These are phyloP conservation scores for Chelonoidis abingdonii DNA, from an alignment of 2,113 vertebrate species.

Conservation along the genomic window DNA sequence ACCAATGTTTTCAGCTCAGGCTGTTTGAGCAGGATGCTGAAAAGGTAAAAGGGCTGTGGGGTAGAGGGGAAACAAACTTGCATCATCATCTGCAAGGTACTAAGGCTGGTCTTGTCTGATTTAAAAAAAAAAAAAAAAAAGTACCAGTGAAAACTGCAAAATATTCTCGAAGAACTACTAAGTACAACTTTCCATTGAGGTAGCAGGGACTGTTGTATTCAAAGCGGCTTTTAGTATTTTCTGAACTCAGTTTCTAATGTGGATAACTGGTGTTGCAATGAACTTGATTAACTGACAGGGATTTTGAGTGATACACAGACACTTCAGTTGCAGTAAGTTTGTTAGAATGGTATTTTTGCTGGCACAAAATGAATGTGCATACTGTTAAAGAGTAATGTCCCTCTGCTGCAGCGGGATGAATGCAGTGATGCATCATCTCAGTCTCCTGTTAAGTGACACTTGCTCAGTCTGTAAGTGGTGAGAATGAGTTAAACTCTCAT, in stretches of 20 bases:
- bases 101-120: rapidly evolving
- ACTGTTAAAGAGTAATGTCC: neutral
- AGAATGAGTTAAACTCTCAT: neutral
- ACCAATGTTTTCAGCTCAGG: constrained; percentile 98
- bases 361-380: neutral
- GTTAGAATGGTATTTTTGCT: neutral
- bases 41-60: constrained; percentile 82
- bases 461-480: neutral
- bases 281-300: neutral
- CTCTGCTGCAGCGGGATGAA: neutral
- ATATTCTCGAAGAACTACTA: neutral
- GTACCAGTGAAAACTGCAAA: neutral
- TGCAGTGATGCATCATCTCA: neutral
- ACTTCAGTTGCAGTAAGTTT: neutral
- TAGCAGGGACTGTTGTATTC: neutral
- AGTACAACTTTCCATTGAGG: neutral
- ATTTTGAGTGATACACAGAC: neutral
- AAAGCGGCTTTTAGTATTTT: neutral
- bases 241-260: neutral
- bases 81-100: rapidly evolving
- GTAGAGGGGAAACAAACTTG: rapidly evolving
- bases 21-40: constrained; percentile 98
- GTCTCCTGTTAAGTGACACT: neutral
- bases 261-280: neutral
- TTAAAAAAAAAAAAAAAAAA: neutral